Evolutionary conservation across 92 coral and sea anemone species (phyloP), one percentile per base, ranked within the genome.

Genomic region (Micromussa lordhowensis): DNA sequence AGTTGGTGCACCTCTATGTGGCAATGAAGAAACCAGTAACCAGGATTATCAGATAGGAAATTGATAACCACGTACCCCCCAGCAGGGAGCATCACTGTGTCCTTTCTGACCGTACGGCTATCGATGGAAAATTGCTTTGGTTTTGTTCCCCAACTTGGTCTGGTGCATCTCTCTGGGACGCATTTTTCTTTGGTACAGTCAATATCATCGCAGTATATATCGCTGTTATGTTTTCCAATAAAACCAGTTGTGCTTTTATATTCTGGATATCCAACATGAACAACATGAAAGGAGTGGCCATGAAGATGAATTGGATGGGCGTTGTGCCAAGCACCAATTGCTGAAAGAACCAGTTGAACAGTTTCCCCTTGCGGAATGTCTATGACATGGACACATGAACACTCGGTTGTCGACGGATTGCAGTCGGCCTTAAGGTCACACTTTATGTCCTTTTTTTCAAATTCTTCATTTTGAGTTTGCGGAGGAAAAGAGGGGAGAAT

Each of bases 11-110:
- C 77, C n/a, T 91, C 95, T 80, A 93, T 91, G 91, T 93, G 95
- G 85, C 95, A 93, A 72, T 93, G 95, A 68, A 93, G 83, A 54
- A 90, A 85, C 95, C 95, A 93, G 85, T 88, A 87, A 57, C 95
- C 95, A 49, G 96, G 96, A 36, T 93, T 94, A 48, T 94, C 94
- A 21, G 93, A 90, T 13, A 81, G 40, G 66, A 94, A 90, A 38
- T 91, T 85, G 74, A 94, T 92, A 38, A 94, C 96, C 64, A 88
- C 90, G 64, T 93, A 93, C 49, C 96, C 96, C 54, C 89, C 92
- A 17, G 93, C 82, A 53, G 96, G 96, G 15, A 93, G 78, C 51
- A 86, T 89, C 12, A 94, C 89, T n/a, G 94, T 91, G 79, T 94
- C 96, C 73, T 94, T 94, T 34, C 93, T 85, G 40, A 92, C 85